Percentiles rank a stretch among this genome's conserved stretches.
phyloP scores from a whole-genome alignment of 2,797 vertebrate genomes.

The Rhinophrynus dorsalis region DNA sequence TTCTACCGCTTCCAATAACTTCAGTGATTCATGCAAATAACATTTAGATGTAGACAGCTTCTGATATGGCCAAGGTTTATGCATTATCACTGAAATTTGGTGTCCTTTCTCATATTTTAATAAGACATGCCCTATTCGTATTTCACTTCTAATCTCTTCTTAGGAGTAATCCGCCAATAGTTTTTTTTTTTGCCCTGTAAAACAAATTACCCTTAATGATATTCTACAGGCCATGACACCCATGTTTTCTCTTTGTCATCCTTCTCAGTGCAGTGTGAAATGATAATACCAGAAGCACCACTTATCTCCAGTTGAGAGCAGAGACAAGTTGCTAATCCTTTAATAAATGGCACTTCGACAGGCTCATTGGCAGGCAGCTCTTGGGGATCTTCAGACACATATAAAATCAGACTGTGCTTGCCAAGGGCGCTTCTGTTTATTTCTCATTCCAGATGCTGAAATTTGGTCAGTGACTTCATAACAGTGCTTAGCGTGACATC shows the following conservation, averaged over 20 bases:
- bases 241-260: conserved; percentile 66
- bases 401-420: conserved; percentile 52
- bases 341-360: conserved; percentile 63
- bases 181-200: conserved; percentile 50
- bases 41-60: not conserved
- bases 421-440: conserved; percentile 20
- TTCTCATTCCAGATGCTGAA: not conserved
- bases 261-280: conserved; percentile 58
- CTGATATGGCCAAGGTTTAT: not conserved
- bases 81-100: not conserved
- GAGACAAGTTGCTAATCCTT: conserved; percentile 68
- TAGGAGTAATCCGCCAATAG: conserved; percentile 61
- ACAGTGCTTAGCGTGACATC: conserved; percentile 9
- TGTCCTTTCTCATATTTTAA: conserved; percentile 44
- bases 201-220: conserved; percentile 69
- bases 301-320: conserved; percentile 68
- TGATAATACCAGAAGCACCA: conserved; percentile 65
- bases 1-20: not conserved
- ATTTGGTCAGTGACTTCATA: conserved; percentile 1
- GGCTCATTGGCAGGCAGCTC: conserved; percentile 56
- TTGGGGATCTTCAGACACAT: conserved; percentile 51
- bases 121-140: conserved; percentile 44
- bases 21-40: not conserved
- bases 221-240: conserved; percentile 65
- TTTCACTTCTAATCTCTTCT: conserved; percentile 58